These are phyloP conservation scores for Istiophorus platypterus DNA, from an alignment of 2,113 vertebrate genomes.

Conservation along the genomic window DNA sequence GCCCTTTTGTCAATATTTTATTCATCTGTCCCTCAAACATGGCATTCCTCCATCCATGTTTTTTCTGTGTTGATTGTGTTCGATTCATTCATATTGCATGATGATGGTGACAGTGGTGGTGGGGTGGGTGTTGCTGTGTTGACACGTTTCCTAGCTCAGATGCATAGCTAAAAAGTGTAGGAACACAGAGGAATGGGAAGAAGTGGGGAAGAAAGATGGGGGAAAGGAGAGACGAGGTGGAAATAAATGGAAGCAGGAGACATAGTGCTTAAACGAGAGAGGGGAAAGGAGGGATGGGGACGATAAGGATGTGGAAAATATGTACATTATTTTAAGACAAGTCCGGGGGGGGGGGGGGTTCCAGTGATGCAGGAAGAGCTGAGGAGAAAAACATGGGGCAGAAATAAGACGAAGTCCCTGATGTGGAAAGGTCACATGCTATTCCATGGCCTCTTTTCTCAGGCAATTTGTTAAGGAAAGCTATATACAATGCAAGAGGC, in stretches of 20 bases:
- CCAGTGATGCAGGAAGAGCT: neutral
- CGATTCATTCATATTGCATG: slow-evolving; percentile 71
- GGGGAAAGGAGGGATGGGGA: neutral
- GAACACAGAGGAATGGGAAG: neutral
- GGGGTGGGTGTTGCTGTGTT: slow-evolving; percentile 6
- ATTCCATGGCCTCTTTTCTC: slow-evolving; percentile 4
- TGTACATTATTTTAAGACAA: slow-evolving; percentile 41
- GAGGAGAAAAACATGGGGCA: neutral
- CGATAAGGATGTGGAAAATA: slow-evolving; percentile 22
- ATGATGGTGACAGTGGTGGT: neutral
- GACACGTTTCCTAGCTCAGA: slow-evolving; percentile 25
- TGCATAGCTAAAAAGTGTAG: slow-evolving; percentile 2
- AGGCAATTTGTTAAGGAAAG: slow-evolving; percentile 2
- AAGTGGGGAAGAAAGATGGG: neutral
- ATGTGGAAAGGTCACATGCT: slow-evolving; percentile 59
- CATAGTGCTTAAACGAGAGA: neutral
- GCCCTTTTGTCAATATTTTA: slow-evolving; percentile 62
- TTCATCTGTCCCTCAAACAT: slow-evolving; percentile 47
- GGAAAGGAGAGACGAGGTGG: neutral
- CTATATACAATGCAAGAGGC: neutral
- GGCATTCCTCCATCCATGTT: slow-evolving; percentile 26
- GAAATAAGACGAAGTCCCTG: slow-evolving; percentile 49
- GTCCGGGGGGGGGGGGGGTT: neutral
- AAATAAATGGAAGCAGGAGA: neutral
- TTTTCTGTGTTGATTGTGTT: slow-evolving; percentile 53